Base-by-base conservation (phyloP, 2,797 vertebrate species). In the Platyrinchus mystaceus region DNA sequence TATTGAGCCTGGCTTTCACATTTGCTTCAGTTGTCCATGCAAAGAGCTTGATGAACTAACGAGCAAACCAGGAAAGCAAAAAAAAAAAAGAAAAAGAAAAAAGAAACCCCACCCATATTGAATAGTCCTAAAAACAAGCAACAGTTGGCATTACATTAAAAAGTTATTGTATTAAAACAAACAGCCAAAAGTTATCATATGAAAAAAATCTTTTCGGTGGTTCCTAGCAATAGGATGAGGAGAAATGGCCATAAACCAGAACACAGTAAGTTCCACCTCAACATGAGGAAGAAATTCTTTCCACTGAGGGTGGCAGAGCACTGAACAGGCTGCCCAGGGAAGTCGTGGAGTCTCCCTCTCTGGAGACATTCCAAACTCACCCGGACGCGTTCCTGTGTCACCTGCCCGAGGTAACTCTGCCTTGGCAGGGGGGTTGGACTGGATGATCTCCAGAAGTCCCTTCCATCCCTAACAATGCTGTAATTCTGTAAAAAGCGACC, bases 31-130 rank as follows among this genome's bases (percentile, higher is more conserved):
- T 1, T 10, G 12, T 21, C 37, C 3, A 2, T 13, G 26, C 36
- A 63, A 24, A 52, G 23, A 12, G 5, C 22, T 56, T 14, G 9
- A 27, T 15, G 22, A 73, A 39, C 23, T 28, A 15, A 26, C 2
- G 14, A 4, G 27, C 11, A 58, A 47, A 47, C 7, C 4, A 58
- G 6, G 5, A 6, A 10, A 37, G 9, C 4, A 14, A 14, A n/a
- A 43, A 5, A 3, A 36, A 13, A 3, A 5, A 6, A n/a, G 30
- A 5, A 3, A 36, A 10, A 13, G 2, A 4, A 7, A 16, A 24
- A 8, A 2, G 4, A 7, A 26, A 70, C 2, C 2, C 1, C 22
- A 50, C 6, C 23, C 7, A 11, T 2, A 28, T 1, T 27, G 19
- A 83, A 7, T 15, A 18, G 43, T 5, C 30, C 18, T 10, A 52